Evolutionary conservation across 2,797 vertebrate species (phyloP), one percentile per base, ranked within the genome.

Genomic region (Fistularia tabacaria): DNA sequence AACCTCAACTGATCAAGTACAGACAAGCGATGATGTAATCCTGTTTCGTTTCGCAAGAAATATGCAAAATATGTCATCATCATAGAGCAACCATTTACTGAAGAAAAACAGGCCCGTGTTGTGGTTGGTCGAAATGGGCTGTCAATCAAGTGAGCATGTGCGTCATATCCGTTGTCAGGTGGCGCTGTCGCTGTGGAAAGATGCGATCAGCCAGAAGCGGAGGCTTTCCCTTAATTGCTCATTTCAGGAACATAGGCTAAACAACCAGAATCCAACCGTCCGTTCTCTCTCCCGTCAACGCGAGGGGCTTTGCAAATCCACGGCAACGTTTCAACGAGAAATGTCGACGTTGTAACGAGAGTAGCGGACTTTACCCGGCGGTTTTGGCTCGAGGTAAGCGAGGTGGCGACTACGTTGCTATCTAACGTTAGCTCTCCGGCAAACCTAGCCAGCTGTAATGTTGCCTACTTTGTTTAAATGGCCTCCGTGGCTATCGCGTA

Each of bases 141-240:
- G 89, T 87, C 92, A 80, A 66, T 92, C 90, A 88, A 52, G 41
- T 36, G 36, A 59, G 8, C 8, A 4, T 77, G 81, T 93, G 92
- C 95, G 95, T 95, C 93, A 97, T 84, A 92, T 98, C 95, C 95
- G 94, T 93, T 94, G 94, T 94, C 94, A 96, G 94, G 94, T 93
- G 95, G 94, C 79, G 92, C 86, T 92, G 88, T 88, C 79, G 90
- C 90, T 91, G 90, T 93, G 92, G 92, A 93, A 92, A 92, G 90
- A 93, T 92, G 91, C 90, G 89, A 91, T 92, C 90, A 90, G 92
- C 77, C 76, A 71, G 61, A 82, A 87, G 79, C 86, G 83, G 83
- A 90, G 89, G 83, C 87, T 91, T 89, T 90, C 90, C 86, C 87
- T 80, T 87, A 88, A 88, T 83, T 85, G 85, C 87, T 89, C 81